phyloP scores from a whole-genome alignment of 2,113 vertebrate genomes.

The Chaetodon trifascialis region DNA sequence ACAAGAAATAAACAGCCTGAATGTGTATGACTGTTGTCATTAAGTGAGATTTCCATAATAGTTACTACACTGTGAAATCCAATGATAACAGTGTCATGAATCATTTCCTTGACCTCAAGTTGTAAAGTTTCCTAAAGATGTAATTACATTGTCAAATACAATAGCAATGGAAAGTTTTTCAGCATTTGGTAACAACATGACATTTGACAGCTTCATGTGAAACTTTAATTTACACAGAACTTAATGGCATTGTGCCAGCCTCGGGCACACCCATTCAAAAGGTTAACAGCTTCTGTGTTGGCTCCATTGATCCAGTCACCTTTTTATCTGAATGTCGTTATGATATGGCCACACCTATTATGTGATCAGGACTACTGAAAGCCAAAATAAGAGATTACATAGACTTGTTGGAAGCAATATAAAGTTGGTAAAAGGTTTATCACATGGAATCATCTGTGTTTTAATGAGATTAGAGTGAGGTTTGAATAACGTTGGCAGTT shows the following conservation, averaged over 20 bases:
- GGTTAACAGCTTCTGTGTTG: background rate
- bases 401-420: background rate
- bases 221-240: background rate
- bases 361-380: background rate
- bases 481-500: too few relatives aligned
- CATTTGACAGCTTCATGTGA: background rate
- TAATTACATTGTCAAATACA: slow-evolving; percentile 4
- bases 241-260: background rate
- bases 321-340: background rate
- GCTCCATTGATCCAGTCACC: background rate
- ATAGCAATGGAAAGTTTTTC: too few relatives aligned
- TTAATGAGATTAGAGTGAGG: background rate
- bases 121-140: background rate
- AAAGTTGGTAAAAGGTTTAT: background rate
- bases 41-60: background rate
- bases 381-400: background rate
- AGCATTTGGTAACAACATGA: background rate
- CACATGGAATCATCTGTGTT: background rate
- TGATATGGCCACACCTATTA: background rate
- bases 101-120: background rate
- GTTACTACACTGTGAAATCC: background rate
- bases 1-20: background rate
- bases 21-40: background rate
- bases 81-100: background rate
- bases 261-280: background rate